A percentile compares a stretch with the other conserved stretches of the same genome.
Evolutionary conservation across 2,888 invertebrate genomes (phyloP).

Genomic region (Nysson spinosus): DNA sequence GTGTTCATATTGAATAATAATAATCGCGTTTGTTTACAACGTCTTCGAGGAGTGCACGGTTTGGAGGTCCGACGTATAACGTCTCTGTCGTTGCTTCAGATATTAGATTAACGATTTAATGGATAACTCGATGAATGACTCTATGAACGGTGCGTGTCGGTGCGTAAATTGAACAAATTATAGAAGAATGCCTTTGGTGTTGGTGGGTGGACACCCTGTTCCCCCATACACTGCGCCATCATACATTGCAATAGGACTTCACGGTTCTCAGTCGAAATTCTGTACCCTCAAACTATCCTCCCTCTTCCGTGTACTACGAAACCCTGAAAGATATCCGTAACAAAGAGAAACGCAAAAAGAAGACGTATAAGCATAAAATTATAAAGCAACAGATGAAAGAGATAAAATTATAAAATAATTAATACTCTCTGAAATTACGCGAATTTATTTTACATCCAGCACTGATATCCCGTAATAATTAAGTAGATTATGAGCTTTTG

Average conservation of each 20-base stretch:
- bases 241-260: slow-evolving; percentile 27
- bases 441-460: too few species aligned
- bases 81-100: slow-evolving; percentile 55
- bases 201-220: slow-evolving; percentile 62
- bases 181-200: slow-evolving; percentile 72
- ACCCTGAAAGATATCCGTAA: too few species aligned
- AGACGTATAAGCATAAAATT: too few species aligned
- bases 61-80: slow-evolving; percentile 31
- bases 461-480: too few species aligned
- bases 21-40: slow-evolving; percentile 38
- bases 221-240: slow-evolving; percentile 39
- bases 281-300: too few species aligned
- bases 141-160: slow-evolving; percentile 67
- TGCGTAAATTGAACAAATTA: slow-evolving; percentile 76
- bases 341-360: too few species aligned
- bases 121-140: slow-evolving; percentile 72
- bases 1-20: slow-evolving; percentile 19
- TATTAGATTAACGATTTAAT: slow-evolving; percentile 73
- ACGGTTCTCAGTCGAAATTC: slow-evolving; percentile 36
- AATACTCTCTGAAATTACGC: too few species aligned
- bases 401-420: too few species aligned
- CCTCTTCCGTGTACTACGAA: too few species aligned
- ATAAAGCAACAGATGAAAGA: too few species aligned
- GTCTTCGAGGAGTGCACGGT: slow-evolving; percentile 11
- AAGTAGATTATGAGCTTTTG: too few species aligned